These are phyloP conservation scores for Catostylus mosaicus DNA, from an alignment of 30 jellyfish, hydroid and myxozoan species.

Conservation along the genomic window DNA sequence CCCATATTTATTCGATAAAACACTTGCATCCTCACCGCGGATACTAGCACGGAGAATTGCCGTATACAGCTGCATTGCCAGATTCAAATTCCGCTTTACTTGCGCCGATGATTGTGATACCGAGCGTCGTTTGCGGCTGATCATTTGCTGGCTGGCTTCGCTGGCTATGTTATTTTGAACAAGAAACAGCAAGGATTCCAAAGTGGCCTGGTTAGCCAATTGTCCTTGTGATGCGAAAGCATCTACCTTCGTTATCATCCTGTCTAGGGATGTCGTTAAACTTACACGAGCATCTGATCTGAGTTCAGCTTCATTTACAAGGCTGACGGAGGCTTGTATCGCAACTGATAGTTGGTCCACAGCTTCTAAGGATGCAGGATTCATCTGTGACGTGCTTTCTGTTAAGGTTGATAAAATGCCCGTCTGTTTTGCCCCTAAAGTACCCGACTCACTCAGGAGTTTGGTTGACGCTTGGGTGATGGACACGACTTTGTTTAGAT, in stretches of 20 bases:
- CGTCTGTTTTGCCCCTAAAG: slow-evolving; percentile 18
- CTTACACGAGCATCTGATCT: slow-evolving; percentile 9
- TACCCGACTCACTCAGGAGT: slow-evolving; percentile 28
- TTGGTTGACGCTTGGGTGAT: slow-evolving; percentile 43
- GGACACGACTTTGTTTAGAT: slow-evolving; percentile 58
- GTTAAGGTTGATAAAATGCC: slow-evolving; percentile 52
- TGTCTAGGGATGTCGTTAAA: slow-evolving; percentile 35
- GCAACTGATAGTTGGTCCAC: slow-evolving; percentile 67
- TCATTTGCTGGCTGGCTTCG: background rate
- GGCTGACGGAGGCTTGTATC: slow-evolving; percentile 16
- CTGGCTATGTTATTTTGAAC: slow-evolving; percentile 58
- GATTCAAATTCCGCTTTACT: slow-evolving; percentile 17
- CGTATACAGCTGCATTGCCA: slow-evolving; percentile 48
- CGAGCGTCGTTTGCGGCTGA: slow-evolving; percentile 24
- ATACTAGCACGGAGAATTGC: slow-evolving; percentile 51
- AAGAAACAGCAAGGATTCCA: slow-evolving; percentile 42
- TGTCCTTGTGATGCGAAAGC: slow-evolving; percentile 46
- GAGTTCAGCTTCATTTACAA: slow-evolving; percentile 37
- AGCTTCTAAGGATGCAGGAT: slow-evolving; percentile 66
- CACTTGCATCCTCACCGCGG: slow-evolving; percentile 54
- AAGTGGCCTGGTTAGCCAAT: slow-evolving; percentile 26
- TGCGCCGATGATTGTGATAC: background rate
- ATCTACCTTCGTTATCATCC: slow-evolving; percentile 36
- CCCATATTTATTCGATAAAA: slow-evolving; percentile 36
- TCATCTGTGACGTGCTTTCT: slow-evolving; percentile 49